Conservation (phyloP, 53 echinoderm and acorn worm species). For the Apostichopus leukothele region DNA sequence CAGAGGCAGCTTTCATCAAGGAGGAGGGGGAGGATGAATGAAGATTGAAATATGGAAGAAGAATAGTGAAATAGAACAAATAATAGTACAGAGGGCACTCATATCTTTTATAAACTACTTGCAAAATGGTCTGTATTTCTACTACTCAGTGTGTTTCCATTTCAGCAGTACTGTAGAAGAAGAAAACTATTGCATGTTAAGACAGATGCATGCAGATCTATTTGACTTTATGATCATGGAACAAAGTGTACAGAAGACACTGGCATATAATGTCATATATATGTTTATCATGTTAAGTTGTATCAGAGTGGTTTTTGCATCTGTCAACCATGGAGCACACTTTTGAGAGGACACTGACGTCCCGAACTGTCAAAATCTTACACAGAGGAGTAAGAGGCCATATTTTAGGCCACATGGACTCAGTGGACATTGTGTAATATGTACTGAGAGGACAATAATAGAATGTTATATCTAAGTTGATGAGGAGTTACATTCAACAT, state of each 20-base stretch:
- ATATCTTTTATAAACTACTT: neutral
- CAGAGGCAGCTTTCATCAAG: conserved; percentile 49
- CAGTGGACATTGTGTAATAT: neutral
- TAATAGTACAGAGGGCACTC: neutral
- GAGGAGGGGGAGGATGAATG: neutral
- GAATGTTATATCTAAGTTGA: conserved; percentile 11
- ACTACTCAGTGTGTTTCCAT: neutral
- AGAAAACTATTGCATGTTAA: neutral
- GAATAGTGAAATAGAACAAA: neutral
- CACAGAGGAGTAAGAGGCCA: no score
- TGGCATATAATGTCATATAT: no score
- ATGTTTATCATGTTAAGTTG: no score
- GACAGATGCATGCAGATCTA: neutral
- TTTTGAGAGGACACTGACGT: no score
- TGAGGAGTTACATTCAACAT: conserved; percentile 10
- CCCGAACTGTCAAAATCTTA: no score
- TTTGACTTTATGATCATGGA: no score
- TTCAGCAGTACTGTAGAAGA: neutral
- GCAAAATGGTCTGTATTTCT: conserved; percentile 24
- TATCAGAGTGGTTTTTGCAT: neutral
- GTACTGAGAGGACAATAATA: conserved; percentile 18
- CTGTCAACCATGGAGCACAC: neutral
- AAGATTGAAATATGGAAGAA: neutral
- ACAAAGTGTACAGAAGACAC: no score
- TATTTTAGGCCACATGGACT: no score